Base-by-base conservation (phyloP, 37 sponge, comb jelly and placozoan species). In the Axinella damicornis region DNA sequence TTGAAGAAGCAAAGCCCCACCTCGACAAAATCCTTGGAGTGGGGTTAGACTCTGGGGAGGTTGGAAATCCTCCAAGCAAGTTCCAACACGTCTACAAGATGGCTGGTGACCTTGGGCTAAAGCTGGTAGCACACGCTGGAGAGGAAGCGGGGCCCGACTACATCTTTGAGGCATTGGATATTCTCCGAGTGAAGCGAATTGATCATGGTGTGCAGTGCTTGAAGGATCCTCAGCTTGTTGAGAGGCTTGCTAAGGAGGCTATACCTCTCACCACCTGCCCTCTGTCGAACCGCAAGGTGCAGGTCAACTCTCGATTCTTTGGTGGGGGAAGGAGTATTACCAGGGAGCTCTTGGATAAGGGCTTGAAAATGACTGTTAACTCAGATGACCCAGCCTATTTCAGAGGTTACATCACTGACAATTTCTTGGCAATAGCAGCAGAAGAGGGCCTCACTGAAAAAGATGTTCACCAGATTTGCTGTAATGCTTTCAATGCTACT, bases 311-410 rank as follows among this genome's bases (percentile, higher is more conserved):
- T 2, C 75, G 90, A 0, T 89, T 64, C 74, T 85, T 86, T 33
- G 36, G 21, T 39, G n/a, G n/a, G n/a, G 94, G 80, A 21, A 30
- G 57, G 39, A 83, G 73, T 53, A 35, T 53, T 18, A 77, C 80
- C 2, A 81, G 70, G 38, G 75, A 86, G 21, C 65, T 93, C 20
- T 69, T 93, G 5, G 56, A 63, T 18, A 73, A 85, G 57, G 94
- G 94, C 18, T 32, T 93, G 14, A 77, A 20, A 34, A 83, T 93
- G 9, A 93, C 90, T 40, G 71, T 93, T 40, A 89, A 89, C 54
- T 89, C 94, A 19, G 94, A 93, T 83, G 90, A 93, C 62, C 94
- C 94, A 1, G 94, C 94, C 52, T 93, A 89, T 57, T 89, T 89
- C 89, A 90, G 94, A 25, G 90, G 94, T n/a, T 89, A 93, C 60